A percentile compares a stretch with the other conserved stretches of the same genome.
phyloP scores from a whole-genome alignment of 2,888 invertebrate species.

The Fragum whitleyi region DNA sequence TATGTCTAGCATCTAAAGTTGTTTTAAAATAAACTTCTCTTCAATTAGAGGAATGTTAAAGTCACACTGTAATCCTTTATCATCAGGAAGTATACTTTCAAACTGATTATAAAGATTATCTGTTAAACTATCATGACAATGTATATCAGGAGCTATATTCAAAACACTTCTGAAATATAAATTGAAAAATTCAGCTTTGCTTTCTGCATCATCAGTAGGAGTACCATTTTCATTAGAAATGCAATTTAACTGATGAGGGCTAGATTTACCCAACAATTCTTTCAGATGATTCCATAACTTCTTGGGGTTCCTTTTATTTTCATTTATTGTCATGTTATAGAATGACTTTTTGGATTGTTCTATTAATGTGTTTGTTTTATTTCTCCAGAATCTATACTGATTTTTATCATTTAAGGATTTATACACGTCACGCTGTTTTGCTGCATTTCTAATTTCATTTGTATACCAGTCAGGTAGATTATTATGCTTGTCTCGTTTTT shows the following conservation, averaged over 20 bases:
- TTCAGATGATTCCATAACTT: background rate
- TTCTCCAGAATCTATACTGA: background rate
- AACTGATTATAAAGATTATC: no score
- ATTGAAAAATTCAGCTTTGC: background rate
- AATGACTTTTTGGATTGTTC: background rate
- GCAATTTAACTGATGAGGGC: background rate
- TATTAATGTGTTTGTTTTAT: background rate
- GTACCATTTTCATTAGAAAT: background rate
- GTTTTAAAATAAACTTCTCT: background rate
- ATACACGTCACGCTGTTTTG: background rate
- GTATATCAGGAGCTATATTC: background rate
- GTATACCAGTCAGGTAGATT: constrained; percentile 4
- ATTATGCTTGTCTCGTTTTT: background rate
- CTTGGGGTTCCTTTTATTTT: background rate
- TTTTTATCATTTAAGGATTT: background rate
- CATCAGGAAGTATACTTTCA: no score
- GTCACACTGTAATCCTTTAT: no score
- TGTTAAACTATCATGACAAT: no score
- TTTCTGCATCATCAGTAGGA: background rate
- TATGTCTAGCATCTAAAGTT: background rate
- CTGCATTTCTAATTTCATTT: background rate
- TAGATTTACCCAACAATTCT: background rate
- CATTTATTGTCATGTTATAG: background rate
- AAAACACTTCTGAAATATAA: background rate
- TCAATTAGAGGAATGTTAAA: no score